These are phyloP conservation scores for Tangara arthus DNA, from an alignment of 2,797 vertebrate genomes.

Conservation along the genomic window DNA sequence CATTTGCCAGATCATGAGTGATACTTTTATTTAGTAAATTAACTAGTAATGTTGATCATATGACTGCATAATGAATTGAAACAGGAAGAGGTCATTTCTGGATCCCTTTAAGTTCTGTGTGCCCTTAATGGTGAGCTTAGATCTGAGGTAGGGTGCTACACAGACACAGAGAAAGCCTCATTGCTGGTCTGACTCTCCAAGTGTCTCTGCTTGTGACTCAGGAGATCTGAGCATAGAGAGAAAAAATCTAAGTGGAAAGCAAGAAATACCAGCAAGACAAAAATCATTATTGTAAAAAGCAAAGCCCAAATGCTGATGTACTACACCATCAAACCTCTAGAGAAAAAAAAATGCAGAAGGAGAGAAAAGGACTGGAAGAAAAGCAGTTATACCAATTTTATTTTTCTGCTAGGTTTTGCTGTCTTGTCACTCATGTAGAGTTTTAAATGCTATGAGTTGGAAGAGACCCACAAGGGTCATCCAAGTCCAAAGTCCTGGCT, in stretches of 20 bases:
- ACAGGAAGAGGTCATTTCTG: not conserved
- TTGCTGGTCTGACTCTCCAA: not conserved
- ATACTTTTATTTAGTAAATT: not conserved
- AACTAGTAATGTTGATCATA: not conserved
- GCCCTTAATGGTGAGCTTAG: not conserved
- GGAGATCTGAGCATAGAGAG: not conserved
- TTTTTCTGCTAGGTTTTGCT: not conserved
- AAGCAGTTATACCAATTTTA: not conserved
- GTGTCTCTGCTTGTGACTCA: not conserved
- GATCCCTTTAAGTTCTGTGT: not conserved
- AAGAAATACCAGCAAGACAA: not conserved
- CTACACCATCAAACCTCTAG: not conserved
- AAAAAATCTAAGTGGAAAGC: not conserved
- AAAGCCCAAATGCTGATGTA: not conserved
- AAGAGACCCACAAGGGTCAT: not conserved
- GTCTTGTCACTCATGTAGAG: not conserved
- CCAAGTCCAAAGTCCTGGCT: accelerated
- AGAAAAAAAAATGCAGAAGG: not conserved
- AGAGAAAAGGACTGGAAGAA: not conserved
- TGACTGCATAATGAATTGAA: not conserved
- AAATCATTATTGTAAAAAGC: not conserved
- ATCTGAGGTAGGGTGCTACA: not conserved
- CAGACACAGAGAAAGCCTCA: not conserved
- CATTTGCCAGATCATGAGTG: not conserved
- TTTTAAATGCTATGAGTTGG: not conserved